Percentiles rank a stretch among this genome's conserved stretches.
These are phyloP conservation scores for Falco peregrinus DNA, from an alignment of 2,797 vertebrate genomes.

Conservation along the genomic window DNA sequence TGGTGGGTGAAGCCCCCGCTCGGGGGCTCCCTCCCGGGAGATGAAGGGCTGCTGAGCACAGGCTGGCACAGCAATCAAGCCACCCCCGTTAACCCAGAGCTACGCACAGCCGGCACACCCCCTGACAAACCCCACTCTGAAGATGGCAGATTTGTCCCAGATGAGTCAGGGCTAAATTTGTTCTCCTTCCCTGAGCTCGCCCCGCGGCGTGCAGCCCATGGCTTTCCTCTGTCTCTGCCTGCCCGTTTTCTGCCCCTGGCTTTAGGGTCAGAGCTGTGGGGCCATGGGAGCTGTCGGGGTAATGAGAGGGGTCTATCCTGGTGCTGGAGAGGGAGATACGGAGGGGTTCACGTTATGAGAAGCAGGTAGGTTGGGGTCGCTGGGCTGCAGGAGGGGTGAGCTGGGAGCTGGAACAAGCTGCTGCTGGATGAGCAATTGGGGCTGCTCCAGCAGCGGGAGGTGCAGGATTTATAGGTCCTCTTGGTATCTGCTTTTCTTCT, in stretches of 20 bases:
- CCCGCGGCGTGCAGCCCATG: fast-evolving
- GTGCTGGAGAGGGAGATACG: background rate
- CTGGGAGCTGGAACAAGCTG: background rate
- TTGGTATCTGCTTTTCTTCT: background rate
- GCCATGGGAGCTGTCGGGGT: background rate
- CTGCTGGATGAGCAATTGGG: background rate
- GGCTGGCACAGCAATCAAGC: too few species aligned
- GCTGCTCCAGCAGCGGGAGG: background rate
- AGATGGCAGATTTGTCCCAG: background rate
- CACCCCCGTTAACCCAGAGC: background rate
- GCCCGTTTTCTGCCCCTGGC: background rate
- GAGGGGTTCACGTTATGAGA: background rate
- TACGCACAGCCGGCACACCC: background rate
- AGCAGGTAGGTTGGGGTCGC: background rate
- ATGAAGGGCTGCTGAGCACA: background rate
- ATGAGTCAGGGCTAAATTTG: background rate
- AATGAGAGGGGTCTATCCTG: fast-evolving
- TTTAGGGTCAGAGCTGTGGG: background rate
- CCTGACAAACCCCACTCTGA: fast-evolving
- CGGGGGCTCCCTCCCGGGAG: fast-evolving
- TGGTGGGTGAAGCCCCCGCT: background rate
- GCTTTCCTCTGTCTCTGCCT: background rate
- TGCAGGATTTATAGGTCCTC: background rate
- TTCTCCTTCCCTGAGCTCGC: background rate
- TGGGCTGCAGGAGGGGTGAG: background rate